phyloP scores from a whole-genome alignment of 2,797 vertebrate genomes.

The Artibeus jamaicensis region DNA sequence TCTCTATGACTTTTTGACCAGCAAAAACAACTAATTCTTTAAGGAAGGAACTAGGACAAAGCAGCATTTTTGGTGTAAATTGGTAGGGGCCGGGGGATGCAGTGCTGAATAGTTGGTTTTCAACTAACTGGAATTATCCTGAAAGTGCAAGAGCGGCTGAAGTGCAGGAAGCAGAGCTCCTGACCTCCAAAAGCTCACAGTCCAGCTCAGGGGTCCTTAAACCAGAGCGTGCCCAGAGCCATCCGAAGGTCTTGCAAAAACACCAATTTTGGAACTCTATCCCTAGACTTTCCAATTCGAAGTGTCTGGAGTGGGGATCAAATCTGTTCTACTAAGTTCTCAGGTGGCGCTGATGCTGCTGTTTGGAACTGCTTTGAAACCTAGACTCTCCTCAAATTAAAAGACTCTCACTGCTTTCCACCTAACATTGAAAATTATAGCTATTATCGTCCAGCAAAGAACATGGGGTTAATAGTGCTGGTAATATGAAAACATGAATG shows the following conservation, averaged over 20 bases:
- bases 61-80: not conserved
- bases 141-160: not conserved
- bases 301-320: not conserved
- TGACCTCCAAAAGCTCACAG: not conserved
- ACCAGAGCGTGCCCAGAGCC: not conserved
- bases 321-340: not conserved
- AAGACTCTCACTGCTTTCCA: not conserved
- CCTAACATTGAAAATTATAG: not conserved
- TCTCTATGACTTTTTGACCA: not conserved
- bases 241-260: not conserved
- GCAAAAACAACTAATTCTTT: not conserved
- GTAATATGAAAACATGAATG: not conserved
- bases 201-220: not conserved
- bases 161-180: not conserved
- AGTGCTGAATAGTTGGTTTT: not conserved
- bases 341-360: not conserved
- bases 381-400: not conserved
- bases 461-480: not conserved
- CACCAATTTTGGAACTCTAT: not conserved
- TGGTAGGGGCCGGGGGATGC: not conserved
- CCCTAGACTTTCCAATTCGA: not conserved
- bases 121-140: not conserved
- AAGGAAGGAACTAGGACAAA: not conserved
- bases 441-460: not conserved
- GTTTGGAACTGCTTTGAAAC: not conserved